Evolutionary conservation across 2,113 vertebrate species (phyloP).

Genomic region (Ibidorhyncha struthersii): DNA sequence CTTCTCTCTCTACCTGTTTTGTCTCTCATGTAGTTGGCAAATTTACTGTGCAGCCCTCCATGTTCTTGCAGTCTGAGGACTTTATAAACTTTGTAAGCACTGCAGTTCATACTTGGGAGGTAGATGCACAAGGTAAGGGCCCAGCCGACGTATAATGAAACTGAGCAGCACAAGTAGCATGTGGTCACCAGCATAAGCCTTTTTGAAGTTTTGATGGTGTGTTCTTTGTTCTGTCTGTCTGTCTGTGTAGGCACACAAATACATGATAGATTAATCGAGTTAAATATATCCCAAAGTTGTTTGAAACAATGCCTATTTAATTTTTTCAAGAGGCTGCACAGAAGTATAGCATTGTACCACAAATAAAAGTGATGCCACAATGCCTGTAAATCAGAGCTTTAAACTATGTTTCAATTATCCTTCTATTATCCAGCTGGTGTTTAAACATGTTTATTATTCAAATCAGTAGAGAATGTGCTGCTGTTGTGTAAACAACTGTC

Average conservation of each 20-base stretch:
- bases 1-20: neutral
- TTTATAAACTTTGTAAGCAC: neutral
- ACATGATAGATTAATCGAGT: constrained; percentile 70
- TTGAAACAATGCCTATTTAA: constrained; percentile 77
- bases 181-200: neutral
- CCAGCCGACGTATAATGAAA: rapidly evolving
- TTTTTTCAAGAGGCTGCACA: constrained; percentile 65
- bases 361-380: constrained; percentile 79
- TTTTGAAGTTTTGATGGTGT: neutral
- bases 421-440: constrained; percentile 88
- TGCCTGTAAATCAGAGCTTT: constrained; percentile 85
- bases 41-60: neutral
- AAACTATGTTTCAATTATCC: constrained; percentile 88
- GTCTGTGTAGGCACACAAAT: constrained; percentile 27
- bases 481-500: constrained; percentile 89
- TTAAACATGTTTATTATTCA: constrained; percentile 88
- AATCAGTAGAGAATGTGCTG: constrained; percentile 83
- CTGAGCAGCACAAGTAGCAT: rapidly evolving
- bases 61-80: rapidly evolving
- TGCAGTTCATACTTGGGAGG: neutral
- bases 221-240: neutral
- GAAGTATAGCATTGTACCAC: constrained; percentile 78
- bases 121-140: neutral
- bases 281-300: constrained; percentile 73
- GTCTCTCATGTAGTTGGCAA: neutral